Evolutionary conservation across 2,797 vertebrate genomes (phyloP).

Genomic region (Sebastes hopkinsi): DNA sequence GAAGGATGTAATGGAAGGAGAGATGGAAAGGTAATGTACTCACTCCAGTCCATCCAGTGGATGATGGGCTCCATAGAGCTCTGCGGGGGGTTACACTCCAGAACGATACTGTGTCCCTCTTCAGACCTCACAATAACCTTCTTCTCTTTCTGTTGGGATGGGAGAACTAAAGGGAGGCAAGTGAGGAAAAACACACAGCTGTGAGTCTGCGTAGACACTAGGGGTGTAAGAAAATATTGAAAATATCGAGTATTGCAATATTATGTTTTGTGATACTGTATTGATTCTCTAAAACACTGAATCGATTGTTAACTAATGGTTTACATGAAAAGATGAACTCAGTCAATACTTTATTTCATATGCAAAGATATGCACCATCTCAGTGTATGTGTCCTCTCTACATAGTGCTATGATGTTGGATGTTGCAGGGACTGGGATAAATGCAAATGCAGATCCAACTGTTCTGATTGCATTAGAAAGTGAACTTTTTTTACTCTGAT

Average conservation of each 20-base stretch:
- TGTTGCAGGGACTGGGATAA: not conserved
- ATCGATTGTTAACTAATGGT: not conserved
- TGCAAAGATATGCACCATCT: not conserved
- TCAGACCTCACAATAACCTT: conserved; percentile 62
- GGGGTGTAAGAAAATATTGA: not conserved
- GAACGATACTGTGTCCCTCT: conserved; percentile 73
- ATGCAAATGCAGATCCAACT: not conserved
- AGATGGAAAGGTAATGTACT: conserved; percentile 64
- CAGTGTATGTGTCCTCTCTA: not conserved
- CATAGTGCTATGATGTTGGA: not conserved
- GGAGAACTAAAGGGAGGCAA: conserved; percentile 67
- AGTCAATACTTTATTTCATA: not conserved
- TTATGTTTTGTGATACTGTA: not conserved
- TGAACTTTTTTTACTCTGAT: not conserved
- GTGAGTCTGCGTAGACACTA: not conserved
- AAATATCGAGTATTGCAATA: not conserved
- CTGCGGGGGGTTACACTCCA: conserved; percentile 81
- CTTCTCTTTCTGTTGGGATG: conserved; percentile 81
- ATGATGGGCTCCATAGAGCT: conserved; percentile 82
- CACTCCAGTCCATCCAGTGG: conserved; percentile 86
- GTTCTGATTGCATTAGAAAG: not conserved
- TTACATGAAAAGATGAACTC: not conserved
- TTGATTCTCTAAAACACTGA: not conserved
- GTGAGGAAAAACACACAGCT: conserved; percentile 5
- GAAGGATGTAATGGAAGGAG: conserved; percentile 37